A percentile compares a stretch with the other conserved stretches of the same genome.
phyloP scores from a whole-genome alignment of 2,888 invertebrate genomes.

The Drosophila dives region DNA sequence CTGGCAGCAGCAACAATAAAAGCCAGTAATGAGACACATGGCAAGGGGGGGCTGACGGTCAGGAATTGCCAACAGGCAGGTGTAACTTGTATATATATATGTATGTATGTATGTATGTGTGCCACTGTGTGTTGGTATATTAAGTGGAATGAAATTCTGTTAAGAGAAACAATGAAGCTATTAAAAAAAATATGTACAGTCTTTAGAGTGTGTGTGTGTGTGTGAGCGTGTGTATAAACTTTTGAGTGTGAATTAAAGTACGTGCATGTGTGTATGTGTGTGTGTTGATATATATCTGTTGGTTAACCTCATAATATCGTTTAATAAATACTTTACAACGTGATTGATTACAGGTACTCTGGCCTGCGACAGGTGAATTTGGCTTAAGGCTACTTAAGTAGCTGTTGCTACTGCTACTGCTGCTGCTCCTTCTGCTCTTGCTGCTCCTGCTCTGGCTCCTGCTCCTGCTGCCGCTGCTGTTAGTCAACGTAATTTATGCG shows the following conservation, averaged over 20 bases:
- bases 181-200: conserved; percentile 60
- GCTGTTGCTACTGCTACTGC: conserved; percentile 39
- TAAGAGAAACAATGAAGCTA: conserved; percentile 77
- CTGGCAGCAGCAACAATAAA: conserved; percentile 62
- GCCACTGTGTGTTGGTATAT: conserved; percentile 59
- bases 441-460: background rate
- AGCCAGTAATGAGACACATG: conserved; percentile 49
- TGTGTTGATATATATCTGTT: conserved; percentile 35
- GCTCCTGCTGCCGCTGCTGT: conserved; percentile 24
- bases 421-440: background rate
- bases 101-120: conserved; percentile 12
- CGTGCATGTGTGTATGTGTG: background rate
- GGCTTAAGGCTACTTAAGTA: conserved; percentile 62
- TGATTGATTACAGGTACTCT: conserved; percentile 70
- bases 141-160: conserved; percentile 80
- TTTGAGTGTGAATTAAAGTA: background rate
- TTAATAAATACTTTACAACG: conserved; percentile 80
- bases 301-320: conserved; percentile 79
- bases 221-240: conserved; percentile 7
- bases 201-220: background rate
- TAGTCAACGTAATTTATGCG: conserved; percentile 72
- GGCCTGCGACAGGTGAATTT: conserved; percentile 69
- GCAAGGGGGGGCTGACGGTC: background rate
- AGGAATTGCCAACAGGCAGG: conserved; percentile 36
- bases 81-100: conserved; percentile 25